Base-by-base conservation (phyloP, 2,888 invertebrate genomes). In the Pardosa pseudoannulata region DNA sequence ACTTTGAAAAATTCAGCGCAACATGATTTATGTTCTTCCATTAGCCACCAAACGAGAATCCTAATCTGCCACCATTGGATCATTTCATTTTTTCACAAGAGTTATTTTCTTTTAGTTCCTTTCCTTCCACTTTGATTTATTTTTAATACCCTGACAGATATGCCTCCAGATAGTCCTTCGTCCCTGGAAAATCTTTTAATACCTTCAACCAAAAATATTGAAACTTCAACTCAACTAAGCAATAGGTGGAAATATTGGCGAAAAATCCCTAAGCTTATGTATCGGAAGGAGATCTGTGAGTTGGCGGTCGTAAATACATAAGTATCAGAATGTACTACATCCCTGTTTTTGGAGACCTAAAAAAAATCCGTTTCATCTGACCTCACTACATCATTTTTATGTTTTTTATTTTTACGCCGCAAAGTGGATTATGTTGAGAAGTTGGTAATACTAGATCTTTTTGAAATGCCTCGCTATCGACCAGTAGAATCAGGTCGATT, bases 371-470 rank as follows among this genome's bases (percentile, higher is more conserved):
- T 2, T 62, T 19, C 36, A 62, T 46, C 13, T 46, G 50, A 62
- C 27, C 73, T 62, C 32, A 56, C 19, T 39, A 27, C 16, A 7
- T 27, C 27, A 23, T 9, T 13, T 62, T 73, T 32, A 41, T 31
- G 39, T 46, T 9, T 13, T 62, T 73, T 32, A 41, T 31, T 64
- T 46, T 46, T 46, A 2, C 46, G 46, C n/a, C 28, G 67, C 67
- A 73, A 80, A 74, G 81, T 81, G 70, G 74, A 81, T 81, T 74
- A 81, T 81, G 81, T 74, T 74, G 50, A 68, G 70, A 74, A 74
- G 36, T 62, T 64, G 74, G 81, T 50, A 81, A 68, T 81, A 81
- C 81, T 36, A 74, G 46, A 75, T 74, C 68, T 74, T 74, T 81
- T 28, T 11, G 62, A 31, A 68, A 62, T 56, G 71, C 64, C 16